Evolutionary conservation across 2,797 vertebrate genomes (phyloP).

Genomic region (Picus viridis): DNA sequence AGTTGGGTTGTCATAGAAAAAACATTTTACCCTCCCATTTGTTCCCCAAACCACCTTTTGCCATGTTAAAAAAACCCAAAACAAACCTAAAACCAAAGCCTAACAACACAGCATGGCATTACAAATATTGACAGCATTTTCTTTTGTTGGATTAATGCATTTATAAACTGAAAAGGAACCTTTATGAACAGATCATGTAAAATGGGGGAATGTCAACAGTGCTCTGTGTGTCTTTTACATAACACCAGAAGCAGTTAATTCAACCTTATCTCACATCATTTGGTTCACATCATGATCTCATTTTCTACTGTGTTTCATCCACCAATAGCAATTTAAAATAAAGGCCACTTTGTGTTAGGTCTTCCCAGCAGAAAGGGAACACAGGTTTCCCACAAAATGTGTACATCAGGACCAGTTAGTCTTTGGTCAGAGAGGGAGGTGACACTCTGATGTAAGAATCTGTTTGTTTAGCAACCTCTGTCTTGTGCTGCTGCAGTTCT

Average conservation of each 20-base stretch:
- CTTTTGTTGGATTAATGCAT: conserved; percentile 78
- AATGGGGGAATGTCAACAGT: conserved; percentile 59
- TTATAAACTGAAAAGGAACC: conserved; percentile 73
- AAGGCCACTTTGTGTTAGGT: conserved; percentile 62
- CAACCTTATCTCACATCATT: conserved; percentile 34
- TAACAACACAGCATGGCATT: conserved; percentile 36
- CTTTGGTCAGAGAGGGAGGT: conserved; percentile 80
- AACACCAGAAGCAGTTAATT: conserved; percentile 65
- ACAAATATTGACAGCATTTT: conserved; percentile 85
- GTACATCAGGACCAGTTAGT: conserved; percentile 66
- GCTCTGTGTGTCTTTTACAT: conserved; percentile 58
- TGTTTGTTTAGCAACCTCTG: conserved; percentile 39
- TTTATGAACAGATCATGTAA: conserved; percentile 69
- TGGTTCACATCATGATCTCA: conserved; percentile 61
- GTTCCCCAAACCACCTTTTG: conserved; percentile 80
- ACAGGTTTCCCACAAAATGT: conserved; percentile 38
- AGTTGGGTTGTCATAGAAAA: conserved; percentile 75
- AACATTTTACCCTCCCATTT: conserved; percentile 80
- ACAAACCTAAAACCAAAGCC: no score
- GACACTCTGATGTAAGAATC: conserved; percentile 62
- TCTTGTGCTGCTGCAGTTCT: conserved; percentile 51
- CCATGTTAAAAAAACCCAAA: conserved; percentile 74
- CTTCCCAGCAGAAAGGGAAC: conserved; percentile 53
- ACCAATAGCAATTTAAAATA: conserved; percentile 31
- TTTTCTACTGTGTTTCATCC: conserved; percentile 59